Evolutionary conservation across 2,888 invertebrate genomes (phyloP), one percentile per base, ranked within the genome.

Genomic region (Meiosimyza decipiens): DNA sequence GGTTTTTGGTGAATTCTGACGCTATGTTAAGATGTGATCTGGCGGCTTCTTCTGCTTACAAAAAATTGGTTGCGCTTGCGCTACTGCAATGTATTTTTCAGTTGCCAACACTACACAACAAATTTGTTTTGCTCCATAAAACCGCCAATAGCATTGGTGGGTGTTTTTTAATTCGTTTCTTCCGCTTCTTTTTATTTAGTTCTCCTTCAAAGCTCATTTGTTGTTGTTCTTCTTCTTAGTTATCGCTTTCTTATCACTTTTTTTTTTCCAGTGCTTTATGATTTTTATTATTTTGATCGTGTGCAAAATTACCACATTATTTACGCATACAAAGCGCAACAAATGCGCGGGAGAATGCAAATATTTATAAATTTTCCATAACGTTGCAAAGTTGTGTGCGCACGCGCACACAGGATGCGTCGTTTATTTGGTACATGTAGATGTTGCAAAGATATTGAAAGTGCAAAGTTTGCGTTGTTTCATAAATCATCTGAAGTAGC

Each of bases 401-500:
- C 60, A 33, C 60, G 40, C 13, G 15, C 60, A 12, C 15, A 40
- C n/a, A 15, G 49, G 16, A 57, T 59, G 22, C 50, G 13, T 28
- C 47, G 55, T 16, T 40, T 40, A 40, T 2, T 40, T 40, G 9
- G 40, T 40, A 40, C 5, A 28, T n/a, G 3, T 11, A 33, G 66
- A 55, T 66, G 22, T 22, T 22, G 28, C 59, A 15, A 33, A 33
- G 28, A 33, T 40, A 40, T 40, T 40, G 40, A 40, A 49, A 68
- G 59, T 68, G 68, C 68, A 68, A 47, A 33, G 59, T 57, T 57
- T 49, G 59, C 22, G 59, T 40, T 40, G 28, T 13, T 52, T 70
- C 51, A 75, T 75, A 75, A 75, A 75, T 75, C 75, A 75, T 71
- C 64, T 71, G 69, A 65, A 71, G 73, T 74, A 75, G 73, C 75